Evolutionary conservation across 2,113 vertebrate genomes (phyloP), one percentile per base, ranked within the genome.

Genomic region (Myrmophylax atrothorax): DNA sequence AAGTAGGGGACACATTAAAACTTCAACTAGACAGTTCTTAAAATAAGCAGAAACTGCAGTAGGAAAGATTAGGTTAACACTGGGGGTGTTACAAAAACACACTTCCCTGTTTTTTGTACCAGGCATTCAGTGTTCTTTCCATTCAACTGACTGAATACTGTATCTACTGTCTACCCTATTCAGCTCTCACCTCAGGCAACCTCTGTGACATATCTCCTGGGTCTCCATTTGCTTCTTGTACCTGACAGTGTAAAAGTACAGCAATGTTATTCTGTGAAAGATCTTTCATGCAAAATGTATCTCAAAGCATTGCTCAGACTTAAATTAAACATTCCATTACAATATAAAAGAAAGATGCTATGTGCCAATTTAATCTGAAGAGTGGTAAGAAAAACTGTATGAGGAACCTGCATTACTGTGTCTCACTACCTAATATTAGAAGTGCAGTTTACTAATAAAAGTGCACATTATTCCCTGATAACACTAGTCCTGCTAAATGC

Each of bases 141-240:
- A 87, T 69, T 40, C 25, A 23, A 42, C 22, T 37, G 28, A 50
- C 2, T 83, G 59, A 84, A 81, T 17, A 37, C n/a, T 72, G 59
- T 52, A 53, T 79, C 49, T 80, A 59, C 72, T 68, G n/a, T 73
- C 59, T 66, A 84, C 63, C 25, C 94, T 67, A 81, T 37, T 83
- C 82, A 93, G 52, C 46, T 69, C 35, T 96, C 92, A 90, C 78
- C 87, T 95, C 76, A 83, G 12, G 75, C 44, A 84, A 63, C 67
- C 80, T 75, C 76, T 72, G 67, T 76, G 67, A 60, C 52, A 1
- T 9, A 86, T 81, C 79, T 86, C 59, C 59, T 55, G 25, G 59
- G 70, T 72, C 47, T 81, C 40, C 68, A 35, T 78, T 75, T 87
- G 10, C 23, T 60, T 64, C 78, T 90, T 72, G 40, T 52, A 83